Conservation (phyloP, 2,797 vertebrate genomes). For the Serranus cabrilla region DNA sequence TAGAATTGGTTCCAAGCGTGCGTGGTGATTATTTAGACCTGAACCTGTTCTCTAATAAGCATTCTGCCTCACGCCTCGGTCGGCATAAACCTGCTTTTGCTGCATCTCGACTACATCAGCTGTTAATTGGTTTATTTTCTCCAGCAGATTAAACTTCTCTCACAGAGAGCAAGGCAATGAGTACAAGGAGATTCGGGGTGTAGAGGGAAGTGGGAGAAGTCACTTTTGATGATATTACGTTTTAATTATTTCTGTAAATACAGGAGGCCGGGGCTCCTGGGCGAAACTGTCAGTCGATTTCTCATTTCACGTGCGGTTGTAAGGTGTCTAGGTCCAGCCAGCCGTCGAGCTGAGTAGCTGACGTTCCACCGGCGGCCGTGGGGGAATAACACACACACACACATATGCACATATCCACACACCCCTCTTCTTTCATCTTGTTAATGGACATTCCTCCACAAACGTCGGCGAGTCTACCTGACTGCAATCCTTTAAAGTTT, state of each 20-base stretch:
- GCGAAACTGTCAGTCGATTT: conserved; percentile 70
- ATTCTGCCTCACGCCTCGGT: conserved; percentile 64
- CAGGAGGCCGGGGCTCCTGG: conserved; percentile 60
- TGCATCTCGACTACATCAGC: conserved; percentile 38
- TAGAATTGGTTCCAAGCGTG: conserved; percentile 51
- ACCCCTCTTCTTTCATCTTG: conserved; percentile 90
- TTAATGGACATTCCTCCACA: conserved; percentile 94
- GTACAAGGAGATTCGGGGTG: conserved; percentile 7
- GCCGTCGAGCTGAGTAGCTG: conserved; percentile 78
- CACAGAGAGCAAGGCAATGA: conserved; percentile 12
- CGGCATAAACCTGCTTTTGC: conserved; percentile 45
- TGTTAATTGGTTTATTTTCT: conserved; percentile 74
- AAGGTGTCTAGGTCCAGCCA: conserved; percentile 82
- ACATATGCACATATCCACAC: conserved; percentile 48
- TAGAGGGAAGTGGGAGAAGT: conserved; percentile 36
- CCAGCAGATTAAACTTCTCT: conserved; percentile 58
- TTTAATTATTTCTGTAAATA: conserved; percentile 81
- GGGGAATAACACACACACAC: conserved; percentile 79
- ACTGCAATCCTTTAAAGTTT: conserved; percentile 98
- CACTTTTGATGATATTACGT: conserved; percentile 61
- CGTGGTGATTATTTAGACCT: conserved; percentile 66
- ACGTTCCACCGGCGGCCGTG: conserved; percentile 78
- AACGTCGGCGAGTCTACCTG: conserved; percentile 95
- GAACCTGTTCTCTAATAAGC: conserved; percentile 63
- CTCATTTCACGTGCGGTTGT: conserved; percentile 79